Evolutionary conservation across 1,140 invertebrate species (phyloP).

Genomic region (Drosophila simulans): DNA sequence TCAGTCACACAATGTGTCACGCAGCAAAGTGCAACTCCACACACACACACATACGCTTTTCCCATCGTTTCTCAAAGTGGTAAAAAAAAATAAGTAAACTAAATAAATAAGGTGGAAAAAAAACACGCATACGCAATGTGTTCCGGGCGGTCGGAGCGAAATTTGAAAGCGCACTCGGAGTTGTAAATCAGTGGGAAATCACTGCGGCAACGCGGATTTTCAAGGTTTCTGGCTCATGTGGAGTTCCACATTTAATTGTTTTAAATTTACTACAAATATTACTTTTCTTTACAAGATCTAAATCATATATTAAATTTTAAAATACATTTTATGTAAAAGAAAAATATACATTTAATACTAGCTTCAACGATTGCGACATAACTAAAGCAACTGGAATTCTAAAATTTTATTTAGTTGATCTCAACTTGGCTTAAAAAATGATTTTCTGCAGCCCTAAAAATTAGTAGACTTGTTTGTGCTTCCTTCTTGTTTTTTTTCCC

Average conservation of each 20-base stretch:
- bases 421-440: not conserved
- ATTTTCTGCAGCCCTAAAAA: constrained; percentile 11
- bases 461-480: not conserved
- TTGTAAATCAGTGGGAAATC: constrained; percentile 26
- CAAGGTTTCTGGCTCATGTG: constrained; percentile 13
- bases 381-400: no score
- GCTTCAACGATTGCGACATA: no score
- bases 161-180: constrained; percentile 2
- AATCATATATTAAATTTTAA: not conserved
- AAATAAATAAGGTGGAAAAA: constrained; percentile 6
- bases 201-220: constrained; percentile 9
- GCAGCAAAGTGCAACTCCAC: constrained; percentile 42
- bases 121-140: constrained; percentile 61
- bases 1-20: constrained; percentile 69
- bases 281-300: not conserved
- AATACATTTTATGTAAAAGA: no score
- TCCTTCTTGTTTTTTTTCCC: not conserved
- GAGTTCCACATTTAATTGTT: not conserved
- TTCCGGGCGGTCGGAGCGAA: constrained; percentile 9
- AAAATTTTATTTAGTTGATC: not conserved
- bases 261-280: not conserved
- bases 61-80: constrained; percentile 3
- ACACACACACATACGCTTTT: constrained; percentile 15
- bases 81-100: not conserved
- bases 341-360: no score